phyloP scores from a whole-genome alignment of 2,113 vertebrate species.

The Tachycineta bicolor region DNA sequence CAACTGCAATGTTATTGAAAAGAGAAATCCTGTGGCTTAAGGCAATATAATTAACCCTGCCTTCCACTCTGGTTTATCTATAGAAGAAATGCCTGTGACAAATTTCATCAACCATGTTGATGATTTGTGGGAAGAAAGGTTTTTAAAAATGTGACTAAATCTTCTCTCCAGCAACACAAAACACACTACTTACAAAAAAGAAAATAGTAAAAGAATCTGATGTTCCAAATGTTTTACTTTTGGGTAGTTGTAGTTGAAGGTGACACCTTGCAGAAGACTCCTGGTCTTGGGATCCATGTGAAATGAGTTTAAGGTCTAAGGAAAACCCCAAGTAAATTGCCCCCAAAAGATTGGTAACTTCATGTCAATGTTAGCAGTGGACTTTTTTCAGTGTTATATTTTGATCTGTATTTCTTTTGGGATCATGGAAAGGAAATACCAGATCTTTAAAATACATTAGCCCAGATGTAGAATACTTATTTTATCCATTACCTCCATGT shows the following conservation, averaged over 20 bases:
- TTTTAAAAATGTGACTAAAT: not conserved
- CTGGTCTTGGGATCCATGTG: not conserved
- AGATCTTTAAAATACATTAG: not conserved
- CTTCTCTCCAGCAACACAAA: not conserved
- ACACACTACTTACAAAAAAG: not conserved
- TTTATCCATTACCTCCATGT: not conserved
- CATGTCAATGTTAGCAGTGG: not conserved
- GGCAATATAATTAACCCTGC: not conserved
- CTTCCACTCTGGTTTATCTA: not conserved
- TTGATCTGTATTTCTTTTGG: not conserved
- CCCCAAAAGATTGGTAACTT: not conserved
- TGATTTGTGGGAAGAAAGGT: not conserved
- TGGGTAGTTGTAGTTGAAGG: not conserved
- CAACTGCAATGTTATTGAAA: not conserved
- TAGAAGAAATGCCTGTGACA: not conserved
- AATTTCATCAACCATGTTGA: accelerated
- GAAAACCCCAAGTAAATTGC: not conserved
- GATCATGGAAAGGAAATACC: not conserved
- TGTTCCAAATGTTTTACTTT: not conserved
- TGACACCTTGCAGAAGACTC: not conserved
- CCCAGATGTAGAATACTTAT: not conserved
- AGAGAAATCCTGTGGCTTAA: not conserved
- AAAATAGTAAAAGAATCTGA: not conserved
- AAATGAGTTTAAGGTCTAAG: not conserved
- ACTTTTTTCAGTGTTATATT: not conserved